A percentile compares a stretch with the other conserved stretches of the same genome.
Evolutionary conservation across 2,113 vertebrate genomes (phyloP).

Genomic region (Gobius niger): DNA sequence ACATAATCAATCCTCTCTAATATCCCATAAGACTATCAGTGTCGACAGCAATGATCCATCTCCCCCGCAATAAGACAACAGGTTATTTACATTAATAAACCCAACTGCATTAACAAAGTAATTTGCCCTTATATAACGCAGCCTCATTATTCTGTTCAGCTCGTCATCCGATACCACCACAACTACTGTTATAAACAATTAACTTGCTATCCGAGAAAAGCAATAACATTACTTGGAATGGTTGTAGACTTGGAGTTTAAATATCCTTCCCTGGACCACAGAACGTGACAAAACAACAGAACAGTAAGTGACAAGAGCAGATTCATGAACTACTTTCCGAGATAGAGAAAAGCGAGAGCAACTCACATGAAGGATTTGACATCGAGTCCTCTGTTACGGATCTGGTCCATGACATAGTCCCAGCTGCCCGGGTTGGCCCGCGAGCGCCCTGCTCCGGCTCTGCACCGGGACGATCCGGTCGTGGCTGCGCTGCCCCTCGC

Average conservation of each 20-base stretch:
- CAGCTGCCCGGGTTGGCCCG: conserved; percentile 91
- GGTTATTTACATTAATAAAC: conserved; percentile 39
- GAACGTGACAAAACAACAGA: conserved; percentile 31
- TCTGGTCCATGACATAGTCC: conserved; percentile 98
- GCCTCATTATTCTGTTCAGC: conserved; percentile 27
- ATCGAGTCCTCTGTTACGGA: conserved; percentile 94
- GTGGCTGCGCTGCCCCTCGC: conserved; percentile 76
- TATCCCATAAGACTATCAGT: conserved; percentile 13
- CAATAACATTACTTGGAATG: conserved; percentile 1
- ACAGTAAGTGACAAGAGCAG: conserved; percentile 13
- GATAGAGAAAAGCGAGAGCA: conserved; percentile 9
- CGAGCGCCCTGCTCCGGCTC: conserved; percentile 79
- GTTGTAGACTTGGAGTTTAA: conserved; percentile 3
- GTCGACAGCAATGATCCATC: conserved; percentile 26
- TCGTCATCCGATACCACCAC: conserved; percentile 23
- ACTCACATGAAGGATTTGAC: conserved; percentile 99
- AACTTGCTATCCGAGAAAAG: conserved; percentile 1
- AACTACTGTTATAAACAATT: not conserved
- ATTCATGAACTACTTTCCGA: conserved; percentile 1
- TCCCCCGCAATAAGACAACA: conserved; percentile 28
- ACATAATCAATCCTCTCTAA: conserved; percentile 19
- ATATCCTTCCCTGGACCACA: conserved; percentile 71
- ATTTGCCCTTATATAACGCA: conserved; percentile 28
- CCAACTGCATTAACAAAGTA: conserved; percentile 36
- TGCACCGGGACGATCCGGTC: conserved; percentile 82